These are phyloP conservation scores for Gopherus flavomarginatus DNA, from an alignment of 2,113 vertebrate species.

Conservation along the genomic window DNA sequence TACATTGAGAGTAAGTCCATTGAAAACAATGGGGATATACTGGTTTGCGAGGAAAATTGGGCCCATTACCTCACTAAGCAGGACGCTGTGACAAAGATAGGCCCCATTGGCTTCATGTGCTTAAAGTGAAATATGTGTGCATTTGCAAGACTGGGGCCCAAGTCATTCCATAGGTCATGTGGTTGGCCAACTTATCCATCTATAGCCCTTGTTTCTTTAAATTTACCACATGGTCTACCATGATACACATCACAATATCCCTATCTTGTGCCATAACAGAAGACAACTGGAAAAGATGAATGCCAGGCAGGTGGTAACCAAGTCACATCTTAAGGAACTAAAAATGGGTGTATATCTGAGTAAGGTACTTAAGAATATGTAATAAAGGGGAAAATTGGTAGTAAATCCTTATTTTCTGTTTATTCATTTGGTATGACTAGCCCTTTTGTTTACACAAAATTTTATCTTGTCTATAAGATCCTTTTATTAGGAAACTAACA, in stretches of 20 bases:
- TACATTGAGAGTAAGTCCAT: neutral
- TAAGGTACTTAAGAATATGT: neutral
- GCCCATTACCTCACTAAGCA: neutral
- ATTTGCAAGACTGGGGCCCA: accelerated
- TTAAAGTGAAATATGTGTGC: neutral
- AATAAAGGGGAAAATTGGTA: neutral
- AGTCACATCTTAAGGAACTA: neutral
- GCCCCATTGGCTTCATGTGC: neutral
- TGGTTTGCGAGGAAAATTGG: neutral
- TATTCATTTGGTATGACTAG: neutral
- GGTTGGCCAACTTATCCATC: neutral
- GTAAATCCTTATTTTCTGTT: neutral
- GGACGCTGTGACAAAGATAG: neutral
- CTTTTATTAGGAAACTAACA: neutral
- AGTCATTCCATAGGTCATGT: neutral
- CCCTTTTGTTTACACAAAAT: neutral
- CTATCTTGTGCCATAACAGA: neutral
- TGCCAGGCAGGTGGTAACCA: neutral
- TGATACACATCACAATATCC: neutral
- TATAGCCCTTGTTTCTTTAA: neutral
- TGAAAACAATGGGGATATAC: neutral
- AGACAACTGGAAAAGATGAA: neutral
- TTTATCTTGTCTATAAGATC: neutral
- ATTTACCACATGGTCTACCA: accelerated
- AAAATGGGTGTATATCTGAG: neutral